Base-by-base conservation (phyloP, 1,140 invertebrate genomes). In the Trypoxylus dichotomus region DNA sequence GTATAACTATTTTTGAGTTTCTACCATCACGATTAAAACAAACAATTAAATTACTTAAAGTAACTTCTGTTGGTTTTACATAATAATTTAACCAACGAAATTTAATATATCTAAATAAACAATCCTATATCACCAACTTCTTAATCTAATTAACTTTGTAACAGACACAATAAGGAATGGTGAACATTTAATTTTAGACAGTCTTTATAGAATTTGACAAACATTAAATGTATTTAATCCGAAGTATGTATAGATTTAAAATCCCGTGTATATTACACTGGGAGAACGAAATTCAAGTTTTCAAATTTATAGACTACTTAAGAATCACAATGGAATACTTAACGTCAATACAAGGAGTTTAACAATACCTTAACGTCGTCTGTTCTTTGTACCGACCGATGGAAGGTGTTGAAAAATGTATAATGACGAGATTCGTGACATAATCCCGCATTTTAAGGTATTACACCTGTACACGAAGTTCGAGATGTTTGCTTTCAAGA, bases 331-430 rank as follows among this genome's bases (percentile, higher is more conserved):
- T 74, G 32, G 72, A 42, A 74, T 74, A 74, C 72, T 74, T 74
- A 74, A 74, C 72, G 41, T 74, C 72, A 41, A 41, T 74, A 74
- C 32, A 74, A 74, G 32, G 21, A 32, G 37, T 42, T 24, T 42
- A 74, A 74, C 72, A 74, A 74, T 74, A 29, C 72, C 72, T 29
- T 68, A 24, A 43, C 29, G 19, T 21, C 13, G 72, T 27, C 15
- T 74, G 11, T 29, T 43, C 21, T 74, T 74, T n/a, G 32, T 41
- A n/a, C 29, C 19, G 27, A 24, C 60, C 19, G 60, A 24, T 27
- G 72, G 29, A 74, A 42, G 72, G 72, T 74, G 72, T 74, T 74
- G 72, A 74, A 74, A 74, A 74, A 74, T 74, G 72, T 74, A 74
- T 74, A 74, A 74, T 74, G 72, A 74, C 72, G 3, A 11, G 37